phyloP scores from a whole-genome alignment of 1,140 invertebrate genomes.

The Planococcus citri region DNA sequence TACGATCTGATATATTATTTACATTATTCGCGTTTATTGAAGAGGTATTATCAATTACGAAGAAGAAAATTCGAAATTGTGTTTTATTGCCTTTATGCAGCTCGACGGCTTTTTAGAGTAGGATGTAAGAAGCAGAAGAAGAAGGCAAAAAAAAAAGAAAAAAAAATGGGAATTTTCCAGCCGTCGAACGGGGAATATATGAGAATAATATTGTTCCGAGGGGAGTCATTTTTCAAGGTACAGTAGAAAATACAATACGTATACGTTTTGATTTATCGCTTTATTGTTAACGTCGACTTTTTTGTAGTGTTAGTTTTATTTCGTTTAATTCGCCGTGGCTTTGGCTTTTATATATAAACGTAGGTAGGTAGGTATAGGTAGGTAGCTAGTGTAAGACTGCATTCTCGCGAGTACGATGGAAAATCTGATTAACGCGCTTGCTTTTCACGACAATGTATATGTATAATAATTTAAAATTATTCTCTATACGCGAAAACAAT shows the following conservation, averaged over 20 bases:
- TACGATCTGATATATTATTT: background rate
- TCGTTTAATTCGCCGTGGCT: too few species aligned
- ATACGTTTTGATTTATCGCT: background rate
- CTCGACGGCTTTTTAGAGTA: background rate
- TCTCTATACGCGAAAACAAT: background rate
- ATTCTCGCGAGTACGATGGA: too few species aligned
- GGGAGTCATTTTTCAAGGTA: background rate
- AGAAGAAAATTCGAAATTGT: background rate
- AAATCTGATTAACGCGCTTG: too few species aligned
- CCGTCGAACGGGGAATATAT: background rate
- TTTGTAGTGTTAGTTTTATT: background rate
- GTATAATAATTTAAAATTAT: too few species aligned
- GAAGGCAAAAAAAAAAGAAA: too few species aligned
- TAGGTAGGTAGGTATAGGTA: too few species aligned
- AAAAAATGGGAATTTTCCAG: background rate
- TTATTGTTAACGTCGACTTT: slow-evolving; percentile 3
- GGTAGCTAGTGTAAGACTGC: too few species aligned
- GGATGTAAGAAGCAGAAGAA: too few species aligned
- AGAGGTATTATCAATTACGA: background rate
- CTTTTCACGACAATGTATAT: too few species aligned
- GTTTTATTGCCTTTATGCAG: background rate
- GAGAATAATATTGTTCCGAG: background rate
- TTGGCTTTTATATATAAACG: too few species aligned
- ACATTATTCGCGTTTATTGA: background rate
- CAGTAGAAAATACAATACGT: background rate